These are phyloP conservation scores for Melitaea cinxia DNA, from an alignment of 1,140 invertebrate genomes.

Conservation along the genomic window DNA sequence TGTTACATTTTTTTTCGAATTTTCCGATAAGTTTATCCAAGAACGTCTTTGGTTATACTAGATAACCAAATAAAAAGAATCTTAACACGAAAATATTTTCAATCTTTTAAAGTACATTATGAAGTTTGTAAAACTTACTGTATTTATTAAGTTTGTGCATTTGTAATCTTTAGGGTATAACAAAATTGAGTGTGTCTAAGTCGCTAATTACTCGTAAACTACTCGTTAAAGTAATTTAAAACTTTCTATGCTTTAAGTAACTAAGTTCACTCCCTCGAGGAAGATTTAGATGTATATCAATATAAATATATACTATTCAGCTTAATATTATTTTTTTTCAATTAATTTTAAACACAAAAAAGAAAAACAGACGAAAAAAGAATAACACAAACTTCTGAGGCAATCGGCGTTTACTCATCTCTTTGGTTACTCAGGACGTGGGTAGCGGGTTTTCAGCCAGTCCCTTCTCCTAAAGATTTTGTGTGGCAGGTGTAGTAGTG, in stretches of 20 bases:
- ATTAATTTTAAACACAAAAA: background rate
- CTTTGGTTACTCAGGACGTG: no score
- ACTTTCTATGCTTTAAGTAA: background rate
- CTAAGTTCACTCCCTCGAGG: background rate
- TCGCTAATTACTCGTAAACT: constrained; percentile 2
- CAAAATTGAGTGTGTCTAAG: background rate
- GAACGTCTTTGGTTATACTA: no score
- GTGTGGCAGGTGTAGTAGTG: no score
- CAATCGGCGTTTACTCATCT: no score
- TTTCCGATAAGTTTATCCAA: no score
- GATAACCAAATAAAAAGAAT: no score
- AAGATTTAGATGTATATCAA: background rate
- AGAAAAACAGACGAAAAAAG: no score
- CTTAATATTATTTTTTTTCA: background rate
- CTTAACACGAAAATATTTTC: no score
- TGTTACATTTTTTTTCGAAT: background rate
- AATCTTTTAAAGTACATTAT: background rate
- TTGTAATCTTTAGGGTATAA: background rate
- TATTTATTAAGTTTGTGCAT: background rate
- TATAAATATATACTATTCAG: no score
- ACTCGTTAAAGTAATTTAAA: background rate
- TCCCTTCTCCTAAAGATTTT: no score
- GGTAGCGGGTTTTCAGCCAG: no score
- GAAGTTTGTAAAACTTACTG: background rate
- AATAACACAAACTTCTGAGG: no score